Evolutionary conservation across 2,797 vertebrate species (phyloP), one percentile per base, ranked within the genome.

Genomic region (Philypnodon macrostomus): DNA sequence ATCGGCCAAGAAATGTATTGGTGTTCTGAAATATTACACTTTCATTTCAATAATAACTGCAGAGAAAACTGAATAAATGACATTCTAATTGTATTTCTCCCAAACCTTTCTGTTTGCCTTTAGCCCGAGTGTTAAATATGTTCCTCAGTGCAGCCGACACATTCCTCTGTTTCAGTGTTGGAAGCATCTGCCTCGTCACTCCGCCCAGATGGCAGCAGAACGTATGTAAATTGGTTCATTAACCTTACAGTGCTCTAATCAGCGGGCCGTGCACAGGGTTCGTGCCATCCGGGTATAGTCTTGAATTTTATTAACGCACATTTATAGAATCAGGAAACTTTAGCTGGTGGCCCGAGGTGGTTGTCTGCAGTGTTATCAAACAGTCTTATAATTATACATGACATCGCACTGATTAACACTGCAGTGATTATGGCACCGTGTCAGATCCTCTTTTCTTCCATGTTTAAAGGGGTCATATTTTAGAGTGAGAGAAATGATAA

Each of bases 221-320:
- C 63, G 69, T 85, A 85, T 86, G 87, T 78, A 87, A 88, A 91
- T 84, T 85, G 85, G 77, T 85, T 90, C 88, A 89, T 90, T 90
- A 90, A 89, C 88, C 85, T 87, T 86, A 86, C 77, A 83, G 83
- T 70, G 67, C 65, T 79, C 77, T 81, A 86, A 87, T 83, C 84
- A 82, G 65, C 63, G 67, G 80, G 77, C 80, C 79, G 58, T 74
- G 79, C 68, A 77, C 60, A 78, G 74, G 74, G 73, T 80, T 85
- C 52, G 35, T 58, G 84, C 77, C 78, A 85, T 75, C 51, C 71
- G 44, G 69, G 64, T 68, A 82, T 82, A n/a, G n/a, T 79, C 75
- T 75, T 75, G 68, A 75, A 85, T 86, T 87, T 82, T 89, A 90
- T 87, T 84, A 88, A 81, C 75, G 47, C 59, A 63, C 81, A 81